These are phyloP conservation scores for Rhagoletis zephyria DNA, from an alignment of 1,140 invertebrate genomes.

Conservation along the genomic window DNA sequence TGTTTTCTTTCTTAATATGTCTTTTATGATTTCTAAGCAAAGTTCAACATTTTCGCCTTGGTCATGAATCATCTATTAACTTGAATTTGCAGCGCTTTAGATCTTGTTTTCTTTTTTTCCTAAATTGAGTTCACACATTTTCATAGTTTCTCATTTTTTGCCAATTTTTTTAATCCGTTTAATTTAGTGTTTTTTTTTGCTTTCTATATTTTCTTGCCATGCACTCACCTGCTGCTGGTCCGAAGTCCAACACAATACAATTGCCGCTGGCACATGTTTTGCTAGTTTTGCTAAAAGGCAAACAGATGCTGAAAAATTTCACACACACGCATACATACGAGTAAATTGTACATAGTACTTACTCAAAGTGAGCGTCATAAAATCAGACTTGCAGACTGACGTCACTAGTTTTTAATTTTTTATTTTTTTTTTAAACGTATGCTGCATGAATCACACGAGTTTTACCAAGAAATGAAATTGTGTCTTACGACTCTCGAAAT, in stretches of 20 bases:
- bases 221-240: constrained; percentile 7
- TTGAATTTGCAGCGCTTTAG: neutral
- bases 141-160: neutral
- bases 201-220: neutral
- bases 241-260: neutral
- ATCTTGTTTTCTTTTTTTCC: neutral
- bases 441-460: neutral
- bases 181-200: neutral
- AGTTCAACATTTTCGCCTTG: constrained; percentile 15
- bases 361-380: neutral
- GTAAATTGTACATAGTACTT: neutral
- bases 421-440: neutral
- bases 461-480: neutral
- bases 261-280: neutral
- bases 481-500: neutral
- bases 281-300: neutral
- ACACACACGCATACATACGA: neutral
- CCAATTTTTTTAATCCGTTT: neutral
- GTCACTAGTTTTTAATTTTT: neutral
- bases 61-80: constrained; percentile 15
- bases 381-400: neutral
- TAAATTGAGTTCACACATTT: neutral
- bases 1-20: neutral
- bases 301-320: neutral
- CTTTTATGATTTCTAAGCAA: neutral